phyloP scores from a whole-genome alignment of 2,113 vertebrate genomes.

The Pangasianodon gigas region DNA sequence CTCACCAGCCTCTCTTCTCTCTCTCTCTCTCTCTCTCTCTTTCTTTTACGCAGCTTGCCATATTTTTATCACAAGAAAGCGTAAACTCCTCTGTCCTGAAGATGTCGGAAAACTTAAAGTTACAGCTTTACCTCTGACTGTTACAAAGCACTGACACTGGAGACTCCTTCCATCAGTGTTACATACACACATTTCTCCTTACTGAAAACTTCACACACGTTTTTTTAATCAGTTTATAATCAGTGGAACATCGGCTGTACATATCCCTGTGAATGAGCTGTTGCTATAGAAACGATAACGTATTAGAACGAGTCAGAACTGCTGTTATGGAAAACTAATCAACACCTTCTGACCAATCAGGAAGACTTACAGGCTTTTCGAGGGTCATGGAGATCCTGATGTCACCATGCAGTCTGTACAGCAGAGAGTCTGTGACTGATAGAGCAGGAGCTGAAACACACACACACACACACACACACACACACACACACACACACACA shows the following conservation, averaged over 20 bases:
- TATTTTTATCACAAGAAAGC: no score
- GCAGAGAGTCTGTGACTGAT: slow-evolving; percentile 84
- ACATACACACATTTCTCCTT: no score
- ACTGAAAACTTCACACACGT: no score
- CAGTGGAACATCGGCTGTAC: neutral
- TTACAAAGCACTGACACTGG: no score
- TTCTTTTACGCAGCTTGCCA: no score
- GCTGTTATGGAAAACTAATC: neutral
- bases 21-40: no score
- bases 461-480: slow-evolving; percentile 39
- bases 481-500: slow-evolving; percentile 24
- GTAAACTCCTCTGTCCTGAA: no score
- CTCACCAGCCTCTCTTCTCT: no score
- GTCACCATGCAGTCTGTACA: slow-evolving; percentile 92
- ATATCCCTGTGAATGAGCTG: neutral
- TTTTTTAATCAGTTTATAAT: neutral
- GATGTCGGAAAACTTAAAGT: no score
- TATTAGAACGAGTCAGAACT: neutral
- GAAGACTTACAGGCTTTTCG: slow-evolving; percentile 85
- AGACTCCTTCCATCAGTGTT: no score
- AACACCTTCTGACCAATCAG: slow-evolving; percentile 3
- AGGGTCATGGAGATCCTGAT: slow-evolving; percentile 92
- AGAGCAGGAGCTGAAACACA: slow-evolving; percentile 52
- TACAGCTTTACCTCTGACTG: no score
- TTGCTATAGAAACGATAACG: neutral